These are phyloP conservation scores for Oryzias woworae DNA, from an alignment of 2,113 vertebrate genomes.

Conservation along the genomic window DNA sequence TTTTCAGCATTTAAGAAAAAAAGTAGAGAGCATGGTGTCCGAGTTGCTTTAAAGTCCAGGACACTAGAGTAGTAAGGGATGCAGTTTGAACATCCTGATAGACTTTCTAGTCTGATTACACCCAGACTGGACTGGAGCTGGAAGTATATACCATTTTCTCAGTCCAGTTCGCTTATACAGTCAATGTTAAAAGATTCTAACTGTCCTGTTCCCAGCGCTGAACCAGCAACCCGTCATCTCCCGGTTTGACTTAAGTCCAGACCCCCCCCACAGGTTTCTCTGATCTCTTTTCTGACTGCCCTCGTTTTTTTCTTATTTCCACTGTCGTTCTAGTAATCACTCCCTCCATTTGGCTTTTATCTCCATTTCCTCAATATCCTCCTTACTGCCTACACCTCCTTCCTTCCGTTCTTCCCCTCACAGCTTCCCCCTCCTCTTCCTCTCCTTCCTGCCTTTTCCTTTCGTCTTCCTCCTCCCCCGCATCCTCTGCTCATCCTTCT, in stretches of 20 bases:
- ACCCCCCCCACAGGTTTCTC: constrained; percentile 41
- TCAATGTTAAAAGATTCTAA: too few species aligned
- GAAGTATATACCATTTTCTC: too few species aligned
- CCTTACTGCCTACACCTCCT: constrained; percentile 69
- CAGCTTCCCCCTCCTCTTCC: neutral
- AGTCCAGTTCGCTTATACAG: too few species aligned
- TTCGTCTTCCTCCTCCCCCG: neutral
- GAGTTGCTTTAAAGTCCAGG: too few species aligned
- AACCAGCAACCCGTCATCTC: neutral
- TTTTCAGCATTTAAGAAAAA: too few species aligned
- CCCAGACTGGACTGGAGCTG: too few species aligned
- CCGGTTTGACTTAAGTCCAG: constrained; percentile 22
- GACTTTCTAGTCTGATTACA: too few species aligned
- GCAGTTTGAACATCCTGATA: too few species aligned
- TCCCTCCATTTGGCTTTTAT: constrained; percentile 70
- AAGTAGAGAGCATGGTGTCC: too few species aligned
- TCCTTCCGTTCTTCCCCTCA: constrained; percentile 42
- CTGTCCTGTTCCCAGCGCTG: too few species aligned
- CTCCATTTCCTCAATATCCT: constrained; percentile 76
- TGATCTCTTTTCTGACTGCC: constrained; percentile 21
- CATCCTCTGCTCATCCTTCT: neutral
- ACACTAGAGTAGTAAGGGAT: too few species aligned
- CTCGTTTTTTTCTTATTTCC: constrained; percentile 56
- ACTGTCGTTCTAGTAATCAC: constrained; percentile 63
- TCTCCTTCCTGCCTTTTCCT: constrained; percentile 39